Base-by-base conservation (phyloP, 1,140 invertebrate species). In the Drosophila rhopaloa region DNA sequence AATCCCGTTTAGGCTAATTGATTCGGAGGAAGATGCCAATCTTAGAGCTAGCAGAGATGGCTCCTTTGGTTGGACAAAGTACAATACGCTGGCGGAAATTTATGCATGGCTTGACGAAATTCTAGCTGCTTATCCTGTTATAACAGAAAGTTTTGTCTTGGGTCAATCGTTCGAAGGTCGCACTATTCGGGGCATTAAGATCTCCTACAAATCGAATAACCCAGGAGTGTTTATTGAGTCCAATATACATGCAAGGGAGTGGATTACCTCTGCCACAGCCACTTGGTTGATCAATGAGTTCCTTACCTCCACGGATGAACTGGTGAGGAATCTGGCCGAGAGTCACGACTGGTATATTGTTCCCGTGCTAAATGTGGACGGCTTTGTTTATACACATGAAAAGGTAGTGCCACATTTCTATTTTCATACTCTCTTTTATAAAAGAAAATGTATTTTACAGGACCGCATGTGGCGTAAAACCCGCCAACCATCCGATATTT, bases 291-390 rank as follows among this genome's bases (percentile, higher is more conserved):
- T 95, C 4, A 93, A 94, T 67, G 85, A 94, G 72, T 57, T 94
- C 37, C 67, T 93, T 1, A 79, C 91, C 59, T 92, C 90, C 3
- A 74, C 75, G 5, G 63, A 79, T 55, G 81, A 90, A 13, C 44
- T 74, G 19, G 65, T 94, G 4, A 66, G 82, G 13, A 75, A 93
- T 16, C 78, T 94, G 5, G 90, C 92, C 2, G 80, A 91, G 24
- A 93, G 74, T 55, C 93, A 93, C 61, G 94, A 96, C 68, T 96
- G 95, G 95, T 95, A 95, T 78, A 93, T 97, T 55, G 91, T 96
- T 56, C 96, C 96, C 0, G 93, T 96, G 1, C 79, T 94, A 0
- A 97, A 97, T 92, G 95, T 96, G n/a, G 96, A 97, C 91, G 96
- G 96, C 8, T 96, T 95, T 81, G 93, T 93, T 24, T 96, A 94